Conservation (phyloP, 1,140 invertebrate genomes). For the Drosophila pandora region DNA sequence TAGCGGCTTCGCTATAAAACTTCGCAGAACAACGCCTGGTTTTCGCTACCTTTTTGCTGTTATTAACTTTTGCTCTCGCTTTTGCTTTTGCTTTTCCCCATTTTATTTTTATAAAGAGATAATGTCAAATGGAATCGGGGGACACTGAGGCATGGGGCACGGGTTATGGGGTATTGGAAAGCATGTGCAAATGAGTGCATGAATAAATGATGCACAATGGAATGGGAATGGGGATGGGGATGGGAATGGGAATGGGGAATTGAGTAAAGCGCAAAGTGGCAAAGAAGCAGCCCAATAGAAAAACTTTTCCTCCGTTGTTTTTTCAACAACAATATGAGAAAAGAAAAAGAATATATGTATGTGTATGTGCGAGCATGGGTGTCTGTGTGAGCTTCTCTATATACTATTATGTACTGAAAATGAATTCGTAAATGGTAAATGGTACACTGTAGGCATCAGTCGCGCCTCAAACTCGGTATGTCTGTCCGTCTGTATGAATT, state of each 20-base stretch:
- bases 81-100: slow-evolving; percentile 3
- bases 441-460: slow-evolving; percentile 37
- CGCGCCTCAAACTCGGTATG: slow-evolving; percentile 38
- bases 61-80: not conserved
- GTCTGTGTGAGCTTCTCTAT: slow-evolving; percentile 1
- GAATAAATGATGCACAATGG: slow-evolving; percentile 51
- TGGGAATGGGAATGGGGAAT: slow-evolving; percentile 21
- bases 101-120: slow-evolving; percentile 4
- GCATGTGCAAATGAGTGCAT: slow-evolving; percentile 52
- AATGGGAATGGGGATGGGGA: slow-evolving; percentile 5
- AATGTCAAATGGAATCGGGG: slow-evolving; percentile 44
- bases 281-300: slow-evolving; percentile 2
- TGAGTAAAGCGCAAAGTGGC: slow-evolving; percentile 1
- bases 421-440: slow-evolving; percentile 12
- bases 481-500: slow-evolving; percentile 11
- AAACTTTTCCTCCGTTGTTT: slow-evolving; percentile 11
- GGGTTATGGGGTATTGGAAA: slow-evolving; percentile 7
- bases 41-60: not conserved
- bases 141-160: not conserved
- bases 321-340: slow-evolving; percentile 18
- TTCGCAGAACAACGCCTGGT: not conserved
- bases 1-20: not conserved
- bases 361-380: not conserved
- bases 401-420: slow-evolving; percentile 7
- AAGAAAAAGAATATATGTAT: slow-evolving; percentile 5